Conservation (phyloP, 2,888 invertebrate species). For the Phragmatobia fuliginosa region DNA sequence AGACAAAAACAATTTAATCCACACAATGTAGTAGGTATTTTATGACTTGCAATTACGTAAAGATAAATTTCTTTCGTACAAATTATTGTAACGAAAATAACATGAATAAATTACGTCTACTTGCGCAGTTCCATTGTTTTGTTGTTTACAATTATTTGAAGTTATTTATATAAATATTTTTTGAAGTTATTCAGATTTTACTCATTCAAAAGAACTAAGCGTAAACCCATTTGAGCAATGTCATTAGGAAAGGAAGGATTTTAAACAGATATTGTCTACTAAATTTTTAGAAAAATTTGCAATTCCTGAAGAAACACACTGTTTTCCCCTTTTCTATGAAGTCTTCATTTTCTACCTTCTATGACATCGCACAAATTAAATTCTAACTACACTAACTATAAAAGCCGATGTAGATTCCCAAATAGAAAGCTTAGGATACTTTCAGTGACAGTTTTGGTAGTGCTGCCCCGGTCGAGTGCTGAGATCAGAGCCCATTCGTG, state of each 20-base stretch:
- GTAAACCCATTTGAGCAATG: background rate
- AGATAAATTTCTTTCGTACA: constrained; percentile 17
- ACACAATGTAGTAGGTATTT: constrained; percentile 21
- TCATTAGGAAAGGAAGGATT: background rate
- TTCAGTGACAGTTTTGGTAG: background rate
- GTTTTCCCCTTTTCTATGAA: background rate
- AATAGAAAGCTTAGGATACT: background rate
- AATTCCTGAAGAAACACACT: background rate
- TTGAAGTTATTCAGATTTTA: background rate
- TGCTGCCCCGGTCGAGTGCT: too few relatives aligned
- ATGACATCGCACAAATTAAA: too few relatives aligned
- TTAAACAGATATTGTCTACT: background rate
- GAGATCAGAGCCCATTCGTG: too few relatives aligned
- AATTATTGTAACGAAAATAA: constrained; percentile 17
- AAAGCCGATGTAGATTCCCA: background rate
- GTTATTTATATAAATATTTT: background rate
- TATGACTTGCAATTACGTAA: constrained; percentile 25
- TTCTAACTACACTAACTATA: too few relatives aligned
- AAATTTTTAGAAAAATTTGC: background rate
- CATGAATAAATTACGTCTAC: constrained; percentile 10
- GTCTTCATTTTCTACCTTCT: background rate
- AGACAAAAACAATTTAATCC: background rate
- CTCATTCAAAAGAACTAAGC: background rate
- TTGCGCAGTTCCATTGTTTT: constrained; percentile 9
- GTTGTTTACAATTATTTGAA: constrained; percentile 1